A percentile compares a stretch with the other conserved stretches of the same genome.
Conservation (phyloP, 2,888 invertebrate genomes). For the Xestia sexstrigata region DNA sequence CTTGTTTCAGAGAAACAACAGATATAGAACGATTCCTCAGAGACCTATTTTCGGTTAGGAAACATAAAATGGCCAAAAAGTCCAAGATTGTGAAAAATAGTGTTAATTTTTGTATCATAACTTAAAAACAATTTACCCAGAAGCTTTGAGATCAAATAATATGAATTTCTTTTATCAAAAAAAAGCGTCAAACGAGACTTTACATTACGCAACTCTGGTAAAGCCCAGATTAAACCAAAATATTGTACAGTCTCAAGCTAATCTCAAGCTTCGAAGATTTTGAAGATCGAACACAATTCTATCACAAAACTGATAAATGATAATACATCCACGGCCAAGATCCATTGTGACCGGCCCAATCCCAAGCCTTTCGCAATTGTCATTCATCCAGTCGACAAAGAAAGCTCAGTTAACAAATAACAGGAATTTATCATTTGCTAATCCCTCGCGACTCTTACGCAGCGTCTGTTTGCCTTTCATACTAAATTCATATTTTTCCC, state of each 20-base stretch:
- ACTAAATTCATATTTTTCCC: constrained; percentile 70
- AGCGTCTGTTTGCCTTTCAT: constrained; percentile 67
- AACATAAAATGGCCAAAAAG: not conserved
- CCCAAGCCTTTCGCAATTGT: constrained; percentile 77
- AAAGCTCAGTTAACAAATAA: constrained; percentile 74
- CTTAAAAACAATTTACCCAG: not conserved
- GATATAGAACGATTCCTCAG: constrained; percentile 5
- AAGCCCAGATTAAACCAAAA: constrained; percentile 16
- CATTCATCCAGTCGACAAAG: constrained; percentile 75
- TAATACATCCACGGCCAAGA: constrained; percentile 57
- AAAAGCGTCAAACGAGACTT: not conserved
- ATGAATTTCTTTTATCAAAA: not conserved
- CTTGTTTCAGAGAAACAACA: constrained; percentile 15
- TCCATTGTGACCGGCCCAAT: constrained; percentile 60
- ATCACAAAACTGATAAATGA: constrained; percentile 72
- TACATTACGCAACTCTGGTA: constrained; percentile 5
- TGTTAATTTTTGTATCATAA: not conserved
- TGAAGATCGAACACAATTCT: constrained; percentile 69
- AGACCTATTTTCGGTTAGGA: not conserved
- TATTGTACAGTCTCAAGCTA: constrained; percentile 6
- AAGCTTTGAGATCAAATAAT: not conserved
- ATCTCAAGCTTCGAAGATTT: constrained; percentile 31
- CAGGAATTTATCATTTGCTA: constrained; percentile 75
- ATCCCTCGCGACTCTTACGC: constrained; percentile 72
- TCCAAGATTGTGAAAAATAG: not conserved